Percentiles rank a stretch among this genome's conserved stretches.
These are phyloP conservation scores for Hetaerina titia DNA, from an alignment of 2,888 invertebrate species.

Conservation along the genomic window DNA sequence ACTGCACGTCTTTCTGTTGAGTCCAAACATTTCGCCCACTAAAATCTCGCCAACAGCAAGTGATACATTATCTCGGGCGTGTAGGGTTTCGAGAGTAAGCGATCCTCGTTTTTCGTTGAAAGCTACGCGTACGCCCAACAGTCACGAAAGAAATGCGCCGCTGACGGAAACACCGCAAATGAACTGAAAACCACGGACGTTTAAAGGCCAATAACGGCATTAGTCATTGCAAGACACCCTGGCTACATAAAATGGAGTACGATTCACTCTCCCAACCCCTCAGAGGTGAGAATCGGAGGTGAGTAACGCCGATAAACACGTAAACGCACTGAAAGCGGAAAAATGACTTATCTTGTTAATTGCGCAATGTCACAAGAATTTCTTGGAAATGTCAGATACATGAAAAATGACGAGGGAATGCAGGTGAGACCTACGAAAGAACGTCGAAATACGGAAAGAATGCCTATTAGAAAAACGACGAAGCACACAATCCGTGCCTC, in stretches of 20 bases:
- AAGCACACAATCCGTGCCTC: background rate
- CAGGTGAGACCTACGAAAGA: background rate
- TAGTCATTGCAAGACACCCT: conserved; percentile 8
- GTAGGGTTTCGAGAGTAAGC: background rate
- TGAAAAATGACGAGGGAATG: background rate
- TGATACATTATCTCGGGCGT: background rate
- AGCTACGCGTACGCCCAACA: background rate
- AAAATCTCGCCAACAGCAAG: background rate
- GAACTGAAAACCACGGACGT: background rate
- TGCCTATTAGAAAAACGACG: background rate
- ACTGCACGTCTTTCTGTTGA: background rate
- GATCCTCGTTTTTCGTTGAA: background rate
- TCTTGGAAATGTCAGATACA: background rate
- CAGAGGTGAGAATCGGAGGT: background rate
- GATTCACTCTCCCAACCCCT: background rate
- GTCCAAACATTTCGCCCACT: background rate
- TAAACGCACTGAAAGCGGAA: background rate
- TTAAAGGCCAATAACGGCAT: background rate
- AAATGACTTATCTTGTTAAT: conserved; percentile 1
- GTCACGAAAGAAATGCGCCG: background rate
- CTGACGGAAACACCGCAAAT: background rate
- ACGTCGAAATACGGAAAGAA: background rate
- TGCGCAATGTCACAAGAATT: background rate
- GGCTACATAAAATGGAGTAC: background rate
- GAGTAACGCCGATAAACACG: conserved; percentile 20